Evolutionary conservation across 2,888 invertebrate genomes (phyloP), one percentile per base, ranked within the genome.

Genomic region (Sthenelais limicola): DNA sequence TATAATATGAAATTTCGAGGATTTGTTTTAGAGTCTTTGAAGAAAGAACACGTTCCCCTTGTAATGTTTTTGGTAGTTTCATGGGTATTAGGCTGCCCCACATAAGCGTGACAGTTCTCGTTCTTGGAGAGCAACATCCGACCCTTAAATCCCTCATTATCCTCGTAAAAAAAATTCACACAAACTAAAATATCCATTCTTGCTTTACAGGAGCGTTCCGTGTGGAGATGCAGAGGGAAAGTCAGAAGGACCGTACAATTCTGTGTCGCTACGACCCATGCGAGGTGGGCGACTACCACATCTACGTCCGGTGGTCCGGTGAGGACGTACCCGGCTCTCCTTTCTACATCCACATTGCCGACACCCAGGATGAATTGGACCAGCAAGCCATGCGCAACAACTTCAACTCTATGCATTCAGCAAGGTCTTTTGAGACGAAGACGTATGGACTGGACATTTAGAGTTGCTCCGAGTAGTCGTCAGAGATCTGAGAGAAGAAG

Each of bases 181-280:
- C 18, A 43, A 9, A 43, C 18, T 43, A 43, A 12, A 43, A 9
- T 43, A 12, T 43, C 43, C 43, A 43, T 12, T 12, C 43, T 38
- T 73, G 48, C 5, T 12, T 79, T 79, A 9, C 82, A 91, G 92
- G 98, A 76, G 98, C 98, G n/a, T 99, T 99, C 90, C 92, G 98
- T 80, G 99, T 99, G 5, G 98, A 99, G 89, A 99, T 99, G 98
- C 97, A 97, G 88, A 90, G 98, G 21, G 98, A 99, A 88, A 97
- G 94, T 85, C 97, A 98, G 89, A 96, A 97, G 86, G 99, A 99
- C 88, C 91, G 99, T 80, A 97, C 97, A 51, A 99, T 99, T 87
- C 90, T 98, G 71, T 99, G 99, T 92, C 96, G 96, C 90, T 98
- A 95, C 88, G 98, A 98, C 88, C 99, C 99, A 74, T 97, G 97